Percentiles rank a stretch among this genome's conserved stretches.
Conservation (phyloP, 2,888 invertebrate species). For the Sepiola atlantica region DNA sequence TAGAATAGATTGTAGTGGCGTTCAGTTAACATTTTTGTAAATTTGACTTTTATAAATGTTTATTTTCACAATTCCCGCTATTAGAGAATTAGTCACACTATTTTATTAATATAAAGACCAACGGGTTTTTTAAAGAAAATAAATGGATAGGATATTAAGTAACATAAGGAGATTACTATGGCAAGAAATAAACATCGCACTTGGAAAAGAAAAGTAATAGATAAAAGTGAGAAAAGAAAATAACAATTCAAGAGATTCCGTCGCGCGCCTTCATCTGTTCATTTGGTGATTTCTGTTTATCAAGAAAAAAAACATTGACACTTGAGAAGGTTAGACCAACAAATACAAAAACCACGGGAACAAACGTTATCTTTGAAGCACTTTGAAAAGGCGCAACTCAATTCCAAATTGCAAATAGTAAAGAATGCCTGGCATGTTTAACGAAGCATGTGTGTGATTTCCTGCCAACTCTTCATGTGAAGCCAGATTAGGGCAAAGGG, state of each 20-base stretch:
- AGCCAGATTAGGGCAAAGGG: not conserved
- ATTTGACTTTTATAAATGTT: too few relatives aligned
- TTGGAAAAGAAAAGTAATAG: too few relatives aligned
- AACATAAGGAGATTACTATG: not conserved
- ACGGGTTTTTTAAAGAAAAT: not conserved
- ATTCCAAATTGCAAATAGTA: constrained; percentile 1
- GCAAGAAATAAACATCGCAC: not conserved
- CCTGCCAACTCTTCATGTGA: not conserved
- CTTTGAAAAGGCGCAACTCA: not conserved
- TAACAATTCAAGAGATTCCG: not conserved
- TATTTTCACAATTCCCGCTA: too few relatives aligned
- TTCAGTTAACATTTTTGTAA: too few relatives aligned
- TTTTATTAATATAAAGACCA: too few relatives aligned
- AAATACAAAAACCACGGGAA: constrained; percentile 48
- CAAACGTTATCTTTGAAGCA: not conserved
- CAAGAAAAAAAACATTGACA: constrained; percentile 50
- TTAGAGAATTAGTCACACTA: too few relatives aligned
- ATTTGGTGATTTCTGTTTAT: constrained; percentile 16
- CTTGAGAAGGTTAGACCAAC: constrained; percentile 49
- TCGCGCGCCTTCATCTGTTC: not conserved
- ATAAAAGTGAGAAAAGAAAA: not conserved
- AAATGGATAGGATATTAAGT: not conserved
- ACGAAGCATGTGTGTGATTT: not conserved
- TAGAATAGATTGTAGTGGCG: too few relatives aligned
- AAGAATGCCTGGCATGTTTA: constrained; percentile 10